Conservation (phyloP, 2,797 vertebrate genomes). For the Urocyon cinereoargenteus region DNA sequence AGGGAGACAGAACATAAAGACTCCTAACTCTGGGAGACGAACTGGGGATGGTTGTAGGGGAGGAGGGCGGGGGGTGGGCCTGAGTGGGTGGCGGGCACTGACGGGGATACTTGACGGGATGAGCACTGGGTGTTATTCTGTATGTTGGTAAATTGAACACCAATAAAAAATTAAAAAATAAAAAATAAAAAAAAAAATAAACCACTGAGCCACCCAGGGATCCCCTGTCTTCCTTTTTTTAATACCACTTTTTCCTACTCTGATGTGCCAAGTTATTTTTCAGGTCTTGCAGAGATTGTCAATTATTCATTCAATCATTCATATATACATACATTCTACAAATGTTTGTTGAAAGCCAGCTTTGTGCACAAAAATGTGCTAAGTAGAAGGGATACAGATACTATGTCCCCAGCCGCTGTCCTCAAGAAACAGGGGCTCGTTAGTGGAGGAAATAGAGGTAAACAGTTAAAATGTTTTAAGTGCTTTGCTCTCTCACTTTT, state of each 20-base stretch:
- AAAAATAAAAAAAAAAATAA: no score
- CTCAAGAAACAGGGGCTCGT: neutral
- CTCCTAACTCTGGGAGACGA: no score
- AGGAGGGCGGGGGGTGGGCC: no score
- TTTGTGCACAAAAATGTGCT: neutral
- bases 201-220: no score
- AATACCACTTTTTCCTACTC: neutral
- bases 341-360: constrained; percentile 9
- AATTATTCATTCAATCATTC: neutral
- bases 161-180: no score
- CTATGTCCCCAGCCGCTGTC: neutral
- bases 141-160: no score
- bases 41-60: no score
- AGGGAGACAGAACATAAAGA: no score
- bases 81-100: no score
- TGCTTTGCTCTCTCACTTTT: neutral
- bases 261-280: constrained; percentile 1
- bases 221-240: neutral
- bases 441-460: neutral
- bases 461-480: neutral
- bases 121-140: no score
- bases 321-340: neutral
- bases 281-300: neutral
- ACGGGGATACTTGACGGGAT: no score
- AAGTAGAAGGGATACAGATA: neutral